Conservation (phyloP, 2,797 vertebrate genomes). For the Jordanella pulchra region DNA sequence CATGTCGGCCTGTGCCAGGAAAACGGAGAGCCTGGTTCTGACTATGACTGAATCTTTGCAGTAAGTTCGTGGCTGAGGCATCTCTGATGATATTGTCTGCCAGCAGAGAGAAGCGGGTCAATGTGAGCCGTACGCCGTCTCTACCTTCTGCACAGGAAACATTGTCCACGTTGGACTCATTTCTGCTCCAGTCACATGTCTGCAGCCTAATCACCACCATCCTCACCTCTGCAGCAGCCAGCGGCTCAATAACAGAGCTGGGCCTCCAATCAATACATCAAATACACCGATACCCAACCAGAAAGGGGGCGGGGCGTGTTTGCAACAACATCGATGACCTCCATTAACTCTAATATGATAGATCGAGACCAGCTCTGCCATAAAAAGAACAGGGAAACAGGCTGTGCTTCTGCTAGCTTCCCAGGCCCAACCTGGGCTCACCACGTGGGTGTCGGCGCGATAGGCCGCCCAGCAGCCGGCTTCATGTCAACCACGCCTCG, state of each 20-base stretch:
- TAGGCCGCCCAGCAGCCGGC: conserved; percentile 57
- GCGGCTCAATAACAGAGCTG: too few species aligned
- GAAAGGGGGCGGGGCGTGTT: too few species aligned
- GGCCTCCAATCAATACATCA: too few species aligned
- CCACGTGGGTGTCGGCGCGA: conserved; percentile 78
- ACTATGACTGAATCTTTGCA: conserved; percentile 8
- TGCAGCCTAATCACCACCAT: conserved; percentile 40
- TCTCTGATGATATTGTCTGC: not conserved
- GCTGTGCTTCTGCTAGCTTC: conserved; percentile 65
- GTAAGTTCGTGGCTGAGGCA: not conserved
- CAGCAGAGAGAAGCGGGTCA: not conserved
- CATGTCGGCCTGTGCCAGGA: too few species aligned
- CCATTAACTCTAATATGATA: too few species aligned
- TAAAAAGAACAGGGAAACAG: too few species aligned
- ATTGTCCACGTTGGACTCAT: conserved; percentile 58
- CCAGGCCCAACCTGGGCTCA: conserved; percentile 60
- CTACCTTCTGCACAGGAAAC: conserved; percentile 2
- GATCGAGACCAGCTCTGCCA: too few species aligned
- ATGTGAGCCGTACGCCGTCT: not conserved
- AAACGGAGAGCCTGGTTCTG: too few species aligned
- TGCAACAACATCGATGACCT: too few species aligned
- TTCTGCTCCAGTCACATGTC: conserved; percentile 48
- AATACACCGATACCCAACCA: too few species aligned
- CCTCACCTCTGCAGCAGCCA: conserved; percentile 16
- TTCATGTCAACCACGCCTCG: conserved; percentile 65